Evolutionary conservation across 2,888 invertebrate genomes (phyloP).

Genomic region (Agrenia bidenticulata): DNA sequence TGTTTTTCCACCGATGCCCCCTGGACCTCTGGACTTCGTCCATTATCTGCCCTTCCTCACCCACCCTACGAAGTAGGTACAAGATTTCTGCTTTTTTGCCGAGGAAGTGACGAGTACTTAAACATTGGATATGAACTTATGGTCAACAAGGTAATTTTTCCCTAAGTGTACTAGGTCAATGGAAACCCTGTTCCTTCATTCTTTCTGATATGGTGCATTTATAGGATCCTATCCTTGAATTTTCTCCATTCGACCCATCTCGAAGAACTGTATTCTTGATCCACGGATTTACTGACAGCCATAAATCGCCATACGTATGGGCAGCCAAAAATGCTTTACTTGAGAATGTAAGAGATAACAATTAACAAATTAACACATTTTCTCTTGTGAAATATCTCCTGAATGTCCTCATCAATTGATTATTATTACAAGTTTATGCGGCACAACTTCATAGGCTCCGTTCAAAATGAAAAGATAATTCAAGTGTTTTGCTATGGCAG

Average conservation of each 20-base stretch:
- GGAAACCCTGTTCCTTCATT: not conserved
- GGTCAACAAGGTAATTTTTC: constrained; percentile 35
- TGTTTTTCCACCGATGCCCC: constrained; percentile 56
- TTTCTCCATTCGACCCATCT: constrained; percentile 62
- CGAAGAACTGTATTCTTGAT: constrained; percentile 64
- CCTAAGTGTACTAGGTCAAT: no score
- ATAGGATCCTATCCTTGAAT: constrained; percentile 57
- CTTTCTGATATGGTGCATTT: no score
- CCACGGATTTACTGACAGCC: constrained; percentile 66
- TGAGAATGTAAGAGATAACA: constrained; percentile 59
- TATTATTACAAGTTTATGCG: no score
- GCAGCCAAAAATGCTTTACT: constrained; percentile 64
- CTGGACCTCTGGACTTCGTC: constrained; percentile 56
- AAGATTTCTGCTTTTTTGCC: constrained; percentile 55
- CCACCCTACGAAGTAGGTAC: constrained; percentile 55
- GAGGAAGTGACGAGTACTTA: constrained; percentile 45
- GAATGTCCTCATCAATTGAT: no score
- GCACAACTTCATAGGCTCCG: no score
- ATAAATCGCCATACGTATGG: constrained; percentile 63
- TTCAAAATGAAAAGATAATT: no score
- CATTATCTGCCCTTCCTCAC: constrained; percentile 55
- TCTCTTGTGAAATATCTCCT: no score
- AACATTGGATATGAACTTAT: constrained; percentile 42
- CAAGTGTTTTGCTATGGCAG: no score
- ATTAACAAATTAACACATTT: no score